phyloP scores from a whole-genome alignment of 2,113 vertebrate species.

The Oryctolagus cuniculus region mOryCun1.1 NC_091434.1:87727501-87728000 shows the following conservation, averaged over 20 bases:
- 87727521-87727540: too few relatives aligned
- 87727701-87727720: neutral
- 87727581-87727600: neutral
- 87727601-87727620: neutral
- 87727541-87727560: neutral
- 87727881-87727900: neutral
- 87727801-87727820: neutral
- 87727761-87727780: neutral
- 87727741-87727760: neutral
- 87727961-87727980: neutral
- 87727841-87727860: neutral
- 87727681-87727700: neutral
- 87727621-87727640: neutral
- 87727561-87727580: neutral
- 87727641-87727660: constrained; percentile 5
- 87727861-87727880: neutral
- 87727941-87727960: neutral
- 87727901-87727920: neutral
- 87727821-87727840: neutral
- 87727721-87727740: neutral
- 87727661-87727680: neutral
- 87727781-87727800: neutral
- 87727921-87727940: constrained; percentile 9
- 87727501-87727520: too few relatives aligned
- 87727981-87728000: neutral